Base-by-base conservation (phyloP, 2,113 vertebrate species). In the Saccopteryx bilineata region DNA sequence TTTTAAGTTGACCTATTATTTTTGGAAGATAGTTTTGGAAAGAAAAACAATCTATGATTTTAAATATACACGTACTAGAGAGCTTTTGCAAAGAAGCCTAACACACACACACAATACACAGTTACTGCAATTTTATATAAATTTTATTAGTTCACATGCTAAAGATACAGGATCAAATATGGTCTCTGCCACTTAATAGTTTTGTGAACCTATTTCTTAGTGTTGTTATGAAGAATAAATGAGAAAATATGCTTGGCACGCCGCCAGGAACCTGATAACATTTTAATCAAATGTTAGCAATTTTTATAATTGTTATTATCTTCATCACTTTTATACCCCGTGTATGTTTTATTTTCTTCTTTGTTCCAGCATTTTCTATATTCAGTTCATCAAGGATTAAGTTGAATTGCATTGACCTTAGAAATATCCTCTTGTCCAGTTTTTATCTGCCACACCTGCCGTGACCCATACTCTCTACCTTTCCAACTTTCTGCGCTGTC, bases 1-100 rank as follows among this genome's bases (percentile, higher is more conserved):
- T 85, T 93, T 92, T 81, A 28, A 85, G 39, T 69, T 82, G 69
- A 74, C 58, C 48, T 91, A 26, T 84, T 84, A 91, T 74, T 78
- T 94, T 92, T 82, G 65, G 48, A 93, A 39, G 28, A 87, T 69
- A 10, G 19, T 94, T 56, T 85, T 68, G 46, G 46, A 81, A 86
- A 93, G 14, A 24, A 78, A 28, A 50, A 12, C 66, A 81, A 79
- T 50, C 18, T 7, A 60, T 13, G 15, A 74, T 82, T 95, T 94
- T 65, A 86, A 96, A 74, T 83, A 63, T 33, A 31, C 10, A 23
- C 10, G 10, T 61, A 24, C 17, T 46, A 54, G 14, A 74, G 31
- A 71, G 17, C 26, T 85, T 94, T 68, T 66, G 61, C 82, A 54
- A 52, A 54, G 72, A 79, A 88, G 6, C 12, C 79, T 83, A 93